Conservation (phyloP, 2,888 invertebrate genomes). For the Lepidocyrtinus sp. region DNA sequence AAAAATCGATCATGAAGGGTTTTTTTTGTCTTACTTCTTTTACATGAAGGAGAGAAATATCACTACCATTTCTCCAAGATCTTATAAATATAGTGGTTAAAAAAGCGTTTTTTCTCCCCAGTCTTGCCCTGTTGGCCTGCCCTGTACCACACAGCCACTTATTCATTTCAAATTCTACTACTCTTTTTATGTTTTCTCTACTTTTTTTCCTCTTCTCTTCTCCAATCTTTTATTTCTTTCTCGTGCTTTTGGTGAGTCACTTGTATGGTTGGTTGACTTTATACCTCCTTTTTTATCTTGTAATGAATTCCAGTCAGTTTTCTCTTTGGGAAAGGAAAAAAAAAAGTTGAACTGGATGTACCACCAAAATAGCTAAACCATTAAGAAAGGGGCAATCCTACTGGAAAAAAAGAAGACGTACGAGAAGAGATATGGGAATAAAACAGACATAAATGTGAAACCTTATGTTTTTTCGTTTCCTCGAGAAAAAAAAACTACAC, state of each 20-base stretch:
- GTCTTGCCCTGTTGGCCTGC: conserved; percentile 61
- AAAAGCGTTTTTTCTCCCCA: conserved; percentile 74
- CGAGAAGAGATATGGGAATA: conserved; percentile 6
- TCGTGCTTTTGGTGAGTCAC: conserved; percentile 49
- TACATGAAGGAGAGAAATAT: conserved; percentile 74
- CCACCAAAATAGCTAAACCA: background rate
- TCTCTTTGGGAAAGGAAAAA: conserved; percentile 24
- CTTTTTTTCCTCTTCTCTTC: conserved; percentile 50
- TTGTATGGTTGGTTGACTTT: conserved; percentile 20
- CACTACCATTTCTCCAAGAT: conserved; percentile 76
- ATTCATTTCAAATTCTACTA: conserved; percentile 23
- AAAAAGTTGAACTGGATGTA: conserved; percentile 22
- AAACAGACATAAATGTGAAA: conserved; percentile 26
- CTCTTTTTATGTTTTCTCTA: conserved; percentile 46
- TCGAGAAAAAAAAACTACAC: background rate
- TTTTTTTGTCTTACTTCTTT: conserved; percentile 21
- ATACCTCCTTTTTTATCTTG: conserved; percentile 17
- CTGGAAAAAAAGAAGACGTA: background rate
- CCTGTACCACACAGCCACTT: conserved; percentile 46
- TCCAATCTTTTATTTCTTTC: conserved; percentile 46
- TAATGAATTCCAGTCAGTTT: conserved; percentile 50
- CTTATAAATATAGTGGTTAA: conserved; percentile 77
- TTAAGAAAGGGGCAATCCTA: conserved; percentile 31
- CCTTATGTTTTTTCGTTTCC: conserved; percentile 21
- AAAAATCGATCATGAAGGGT: conserved; percentile 55